These are phyloP conservation scores for Hypotaenidia philippensis DNA, from an alignment of 2,797 vertebrate genomes.

Conservation along the genomic window DNA sequence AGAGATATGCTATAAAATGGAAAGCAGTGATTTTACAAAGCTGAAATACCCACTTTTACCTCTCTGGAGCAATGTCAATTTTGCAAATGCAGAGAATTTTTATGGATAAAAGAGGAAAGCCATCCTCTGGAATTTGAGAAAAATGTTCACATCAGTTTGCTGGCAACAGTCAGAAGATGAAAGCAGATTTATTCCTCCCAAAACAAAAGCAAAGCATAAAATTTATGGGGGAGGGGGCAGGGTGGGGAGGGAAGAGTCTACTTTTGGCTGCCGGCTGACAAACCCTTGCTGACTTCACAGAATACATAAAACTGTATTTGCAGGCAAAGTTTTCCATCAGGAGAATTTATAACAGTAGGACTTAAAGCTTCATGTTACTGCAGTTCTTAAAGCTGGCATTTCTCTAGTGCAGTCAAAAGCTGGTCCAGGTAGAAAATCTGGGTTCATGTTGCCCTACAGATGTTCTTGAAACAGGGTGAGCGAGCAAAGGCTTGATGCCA, in stretches of 20 bases:
- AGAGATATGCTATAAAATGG: not conserved
- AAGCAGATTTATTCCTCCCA: not conserved
- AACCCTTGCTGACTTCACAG: slow-evolving; percentile 20
- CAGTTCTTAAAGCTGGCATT: not conserved
- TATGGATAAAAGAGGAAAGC: not conserved
- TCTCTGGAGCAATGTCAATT: not conserved
- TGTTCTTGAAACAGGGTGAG: not conserved
- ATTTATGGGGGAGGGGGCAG: not conserved
- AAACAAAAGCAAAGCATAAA: slow-evolving; percentile 15
- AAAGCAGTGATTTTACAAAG: not conserved
- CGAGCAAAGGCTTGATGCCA: not conserved
- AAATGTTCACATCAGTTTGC: not conserved
- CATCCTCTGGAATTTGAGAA: not conserved
- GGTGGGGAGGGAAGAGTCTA: not conserved
- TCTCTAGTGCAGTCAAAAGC: not conserved
- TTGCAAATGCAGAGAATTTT: not conserved
- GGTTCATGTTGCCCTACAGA: not conserved
- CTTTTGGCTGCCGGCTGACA: slow-evolving; percentile 2
- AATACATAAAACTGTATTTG: not conserved
- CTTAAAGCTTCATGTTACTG: not conserved
- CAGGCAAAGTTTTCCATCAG: not conserved
- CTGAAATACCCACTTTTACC: not conserved
- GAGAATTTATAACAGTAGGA: not conserved
- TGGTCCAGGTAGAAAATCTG: not conserved
- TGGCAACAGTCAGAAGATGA: slow-evolving; percentile 4